Conservation (phyloP, 2,797 vertebrate species). For the Kryptolebias ocellatus region DNA sequence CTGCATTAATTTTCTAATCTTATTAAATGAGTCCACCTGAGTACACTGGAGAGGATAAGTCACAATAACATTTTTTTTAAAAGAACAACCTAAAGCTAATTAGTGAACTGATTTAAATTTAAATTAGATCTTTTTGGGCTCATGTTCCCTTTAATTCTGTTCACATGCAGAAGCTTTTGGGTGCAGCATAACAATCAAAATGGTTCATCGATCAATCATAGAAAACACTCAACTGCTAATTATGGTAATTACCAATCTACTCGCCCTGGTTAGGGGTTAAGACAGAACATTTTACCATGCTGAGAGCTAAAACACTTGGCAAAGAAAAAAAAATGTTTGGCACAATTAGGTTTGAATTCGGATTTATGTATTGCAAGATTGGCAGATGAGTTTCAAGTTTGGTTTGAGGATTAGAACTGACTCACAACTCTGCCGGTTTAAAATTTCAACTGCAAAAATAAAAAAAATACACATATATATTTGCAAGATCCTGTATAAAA, state of each 20-base stretch:
- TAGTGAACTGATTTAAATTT: slow-evolving; percentile 24
- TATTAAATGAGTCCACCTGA: not conserved
- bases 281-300: slow-evolving; percentile 11
- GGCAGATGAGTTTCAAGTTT: not conserved
- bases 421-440: too few relatives aligned
- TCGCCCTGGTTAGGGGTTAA: slow-evolving; percentile 33
- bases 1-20: not conserved
- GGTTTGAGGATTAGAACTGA: too few relatives aligned
- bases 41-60: not conserved
- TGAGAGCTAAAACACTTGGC: slow-evolving; percentile 17
- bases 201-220: slow-evolving; percentile 24
- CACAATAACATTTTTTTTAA: not conserved
- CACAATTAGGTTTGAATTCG: not conserved
- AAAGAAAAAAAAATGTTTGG: not conserved
- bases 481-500: too few relatives aligned
- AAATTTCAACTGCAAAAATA: too few relatives aligned
- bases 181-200: slow-evolving; percentile 6
- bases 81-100: slow-evolving; percentile 21
- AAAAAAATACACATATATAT: too few relatives aligned
- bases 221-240: slow-evolving; percentile 48
- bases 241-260: slow-evolving; percentile 38
- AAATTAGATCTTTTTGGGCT: slow-evolving; percentile 19
- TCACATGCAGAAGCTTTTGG: not conserved
- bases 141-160: not conserved
- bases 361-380: not conserved